Evolutionary conservation across 2,888 invertebrate species (phyloP).

Genomic region (Congeria kusceri): DNA sequence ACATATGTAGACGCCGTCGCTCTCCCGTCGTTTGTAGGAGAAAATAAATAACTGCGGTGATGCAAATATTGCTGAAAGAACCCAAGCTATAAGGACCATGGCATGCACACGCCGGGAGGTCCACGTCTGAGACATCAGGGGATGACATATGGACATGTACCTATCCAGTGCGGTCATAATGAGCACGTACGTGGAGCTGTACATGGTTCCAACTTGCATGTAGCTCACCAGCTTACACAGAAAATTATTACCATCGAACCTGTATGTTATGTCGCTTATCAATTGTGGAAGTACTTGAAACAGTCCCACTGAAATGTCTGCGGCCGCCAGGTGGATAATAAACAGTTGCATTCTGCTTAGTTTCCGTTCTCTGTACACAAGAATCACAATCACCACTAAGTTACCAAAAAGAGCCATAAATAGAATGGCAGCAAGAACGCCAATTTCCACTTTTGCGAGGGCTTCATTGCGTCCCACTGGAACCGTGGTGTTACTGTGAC

Average conservation of each 20-base stretch:
- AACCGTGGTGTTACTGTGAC: not conserved
- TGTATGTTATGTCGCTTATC: constrained; percentile 89
- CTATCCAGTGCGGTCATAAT: constrained; percentile 85
- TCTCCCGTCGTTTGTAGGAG: constrained; percentile 62
- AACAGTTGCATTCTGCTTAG: constrained; percentile 90
- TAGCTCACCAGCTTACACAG: constrained; percentile 88
- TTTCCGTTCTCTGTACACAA: constrained; percentile 88
- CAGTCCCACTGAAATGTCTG: constrained; percentile 90
- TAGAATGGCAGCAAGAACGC: constrained; percentile 88
- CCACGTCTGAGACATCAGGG: constrained; percentile 88
- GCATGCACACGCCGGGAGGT: constrained; percentile 82
- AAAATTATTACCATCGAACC: constrained; percentile 87
- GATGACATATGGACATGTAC: constrained; percentile 87
- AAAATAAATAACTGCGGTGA: constrained; percentile 86
- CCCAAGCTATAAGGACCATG: constrained; percentile 86
- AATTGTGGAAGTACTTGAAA: constrained; percentile 90
- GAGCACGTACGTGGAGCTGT: constrained; percentile 83
- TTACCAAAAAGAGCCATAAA: constrained; percentile 89
- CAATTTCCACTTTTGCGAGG: constrained; percentile 88
- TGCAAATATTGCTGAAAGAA: constrained; percentile 84
- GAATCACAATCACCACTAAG: constrained; percentile 87
- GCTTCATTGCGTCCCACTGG: constrained; percentile 86
- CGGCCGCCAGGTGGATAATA: constrained; percentile 90
- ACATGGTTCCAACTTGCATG: constrained; percentile 86
- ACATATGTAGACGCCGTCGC: constrained; percentile 75